A percentile compares a stretch with the other conserved stretches of the same genome.
Conservation (phyloP, 2,888 invertebrate species). For the Drosophila atroscutellata region DNA sequence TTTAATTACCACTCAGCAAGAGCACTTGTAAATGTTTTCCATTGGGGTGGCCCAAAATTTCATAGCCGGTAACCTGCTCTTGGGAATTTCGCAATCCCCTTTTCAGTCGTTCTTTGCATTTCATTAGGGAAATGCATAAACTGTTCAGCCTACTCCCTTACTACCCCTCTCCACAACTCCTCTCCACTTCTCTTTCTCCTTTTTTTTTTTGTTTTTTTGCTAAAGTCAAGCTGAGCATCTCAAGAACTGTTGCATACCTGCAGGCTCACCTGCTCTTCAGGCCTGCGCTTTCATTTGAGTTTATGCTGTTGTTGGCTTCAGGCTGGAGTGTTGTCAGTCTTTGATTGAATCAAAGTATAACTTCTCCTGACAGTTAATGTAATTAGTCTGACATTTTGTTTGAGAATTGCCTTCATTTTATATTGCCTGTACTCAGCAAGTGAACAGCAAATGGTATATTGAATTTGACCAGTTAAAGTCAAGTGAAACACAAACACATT, state of each 20-base stretch:
- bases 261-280: constrained; percentile 1
- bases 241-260: constrained; percentile 44
- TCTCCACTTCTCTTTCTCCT: background rate
- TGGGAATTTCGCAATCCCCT: constrained; percentile 28
- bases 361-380: constrained; percentile 54
- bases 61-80: constrained; percentile 33
- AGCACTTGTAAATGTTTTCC: constrained; percentile 54
- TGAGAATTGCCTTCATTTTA: constrained; percentile 18
- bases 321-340: constrained; percentile 28
- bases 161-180: background rate
- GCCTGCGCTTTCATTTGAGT: constrained; percentile 23
- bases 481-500: fast-evolving
- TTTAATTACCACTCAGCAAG: constrained; percentile 67
- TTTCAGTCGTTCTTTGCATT: constrained; percentile 63
- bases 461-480: background rate
- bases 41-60: constrained; percentile 20
- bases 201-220: background rate
- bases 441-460: background rate
- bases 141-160: constrained; percentile 17
- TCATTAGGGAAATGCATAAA: constrained; percentile 70
- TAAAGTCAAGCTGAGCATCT: constrained; percentile 31
- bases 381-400: constrained; percentile 52
- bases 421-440: constrained; percentile 1
- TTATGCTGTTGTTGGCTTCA: background rate
- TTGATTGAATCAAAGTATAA: constrained; percentile 52